These are phyloP conservation scores for Philhelius pedissequus DNA, from an alignment of 2,888 invertebrate species.

Conservation along the genomic window DNA sequence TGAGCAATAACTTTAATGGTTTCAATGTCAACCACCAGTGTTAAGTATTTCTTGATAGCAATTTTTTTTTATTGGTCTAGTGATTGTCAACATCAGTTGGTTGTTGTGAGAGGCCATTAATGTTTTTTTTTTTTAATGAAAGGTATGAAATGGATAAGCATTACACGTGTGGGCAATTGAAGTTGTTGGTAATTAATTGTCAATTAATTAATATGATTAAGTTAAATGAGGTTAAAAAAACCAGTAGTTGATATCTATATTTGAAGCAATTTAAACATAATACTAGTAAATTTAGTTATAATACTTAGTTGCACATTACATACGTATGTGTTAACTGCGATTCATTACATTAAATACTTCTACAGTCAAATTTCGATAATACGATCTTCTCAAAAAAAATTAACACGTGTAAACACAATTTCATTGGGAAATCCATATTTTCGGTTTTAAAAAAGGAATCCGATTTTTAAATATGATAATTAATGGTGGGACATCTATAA, in stretches of 20 bases:
- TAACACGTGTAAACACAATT: no score
- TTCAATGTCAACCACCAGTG: conserved; percentile 30
- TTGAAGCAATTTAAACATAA: background rate
- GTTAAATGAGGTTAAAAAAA: background rate
- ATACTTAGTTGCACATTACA: no score
- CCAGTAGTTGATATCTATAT: background rate
- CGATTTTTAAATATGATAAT: no score
- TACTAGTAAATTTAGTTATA: no score
- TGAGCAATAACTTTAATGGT: conserved; percentile 27
- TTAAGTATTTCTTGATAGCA: conserved; percentile 26
- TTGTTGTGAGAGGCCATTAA: background rate
- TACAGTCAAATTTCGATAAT: no score
- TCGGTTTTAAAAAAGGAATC: no score
- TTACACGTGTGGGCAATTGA: background rate
- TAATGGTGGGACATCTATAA: no score
- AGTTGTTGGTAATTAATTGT: background rate
- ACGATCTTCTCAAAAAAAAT: no score
- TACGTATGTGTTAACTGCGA: no score
- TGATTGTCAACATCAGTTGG: background rate
- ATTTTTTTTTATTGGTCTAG: background rate
- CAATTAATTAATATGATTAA: background rate
- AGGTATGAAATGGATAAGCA: background rate
- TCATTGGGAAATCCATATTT: no score
- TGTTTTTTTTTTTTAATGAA: background rate
- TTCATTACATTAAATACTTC: no score